Conservation (phyloP, 2,113 vertebrate genomes). For the Ophiodon elongatus region DNA sequence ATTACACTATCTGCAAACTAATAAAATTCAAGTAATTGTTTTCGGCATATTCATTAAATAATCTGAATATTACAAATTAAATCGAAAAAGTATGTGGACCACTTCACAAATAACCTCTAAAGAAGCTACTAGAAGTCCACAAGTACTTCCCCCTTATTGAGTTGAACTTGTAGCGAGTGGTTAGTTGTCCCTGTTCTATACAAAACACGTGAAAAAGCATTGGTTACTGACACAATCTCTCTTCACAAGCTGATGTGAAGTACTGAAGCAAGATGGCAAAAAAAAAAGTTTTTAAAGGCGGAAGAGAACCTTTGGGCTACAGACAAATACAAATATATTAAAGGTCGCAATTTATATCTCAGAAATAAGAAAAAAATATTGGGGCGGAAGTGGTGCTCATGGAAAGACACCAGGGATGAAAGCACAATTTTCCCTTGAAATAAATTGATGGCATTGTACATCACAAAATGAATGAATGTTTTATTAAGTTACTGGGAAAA, state of each 20-base stretch:
- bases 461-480: neutral
- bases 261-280: neutral
- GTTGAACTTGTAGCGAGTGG: neutral
- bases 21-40: too few species aligned
- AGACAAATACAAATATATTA: too few species aligned
- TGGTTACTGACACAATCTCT: neutral
- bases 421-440: neutral
- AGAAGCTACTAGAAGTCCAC: neutral
- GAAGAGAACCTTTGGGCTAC: too few species aligned
- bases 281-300: too few species aligned
- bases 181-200: neutral
- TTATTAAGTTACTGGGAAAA: neutral
- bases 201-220: neutral
- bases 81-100: neutral
- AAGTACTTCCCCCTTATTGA: neutral
- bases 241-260: neutral
- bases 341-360: neutral
- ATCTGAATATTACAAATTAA: neutral
- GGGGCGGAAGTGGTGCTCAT: neutral
- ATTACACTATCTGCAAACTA: too few species aligned
- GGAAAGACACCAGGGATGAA: neutral
- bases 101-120: neutral
- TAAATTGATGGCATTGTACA: neutral
- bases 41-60: too few species aligned
- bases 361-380: neutral